These are phyloP conservation scores for Chirona hameri DNA, from an alignment of 2,888 invertebrate genomes.

Conservation along the genomic window DNA sequence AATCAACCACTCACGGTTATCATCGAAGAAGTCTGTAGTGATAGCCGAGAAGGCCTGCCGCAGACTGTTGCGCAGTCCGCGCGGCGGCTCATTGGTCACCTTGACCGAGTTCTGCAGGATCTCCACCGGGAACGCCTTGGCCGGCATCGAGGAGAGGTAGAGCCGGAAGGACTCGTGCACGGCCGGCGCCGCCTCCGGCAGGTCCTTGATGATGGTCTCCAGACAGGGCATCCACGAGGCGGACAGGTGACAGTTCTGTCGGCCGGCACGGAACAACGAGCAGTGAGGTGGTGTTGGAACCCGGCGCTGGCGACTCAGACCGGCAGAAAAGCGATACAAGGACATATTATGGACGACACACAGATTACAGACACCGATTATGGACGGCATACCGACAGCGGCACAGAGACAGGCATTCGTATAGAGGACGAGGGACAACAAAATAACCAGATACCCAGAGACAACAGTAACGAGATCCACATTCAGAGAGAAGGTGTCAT, in stretches of 20 bases:
- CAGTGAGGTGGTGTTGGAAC: no score
- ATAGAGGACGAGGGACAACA: no score
- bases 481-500: no score
- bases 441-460: no score
- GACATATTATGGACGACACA: no score
- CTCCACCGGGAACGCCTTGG: slow-evolving; percentile 68
- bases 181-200: slow-evolving; percentile 62
- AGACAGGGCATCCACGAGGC: slow-evolving; percentile 85
- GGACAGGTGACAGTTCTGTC: slow-evolving; percentile 85
- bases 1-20: slow-evolving; percentile 56
- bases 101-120: slow-evolving; percentile 76
- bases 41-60: slow-evolving; percentile 33
- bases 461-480: no score
- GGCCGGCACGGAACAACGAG: slow-evolving; percentile 71
- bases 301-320: no score
- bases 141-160: slow-evolving; percentile 76
- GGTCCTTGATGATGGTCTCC: slow-evolving; percentile 63
- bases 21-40: slow-evolving; percentile 67
- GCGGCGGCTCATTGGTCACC: slow-evolving; percentile 71
- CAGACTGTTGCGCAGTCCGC: slow-evolving; percentile 39
- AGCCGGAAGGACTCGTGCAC: slow-evolving; percentile 76
- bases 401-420: no score
- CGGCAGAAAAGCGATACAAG: no score
- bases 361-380: no score
- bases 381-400: no score